Evolutionary conservation across 2,113 vertebrate genomes (phyloP), one percentile per base, ranked within the genome.

Genomic region (Mustelus asterias): DNA sequence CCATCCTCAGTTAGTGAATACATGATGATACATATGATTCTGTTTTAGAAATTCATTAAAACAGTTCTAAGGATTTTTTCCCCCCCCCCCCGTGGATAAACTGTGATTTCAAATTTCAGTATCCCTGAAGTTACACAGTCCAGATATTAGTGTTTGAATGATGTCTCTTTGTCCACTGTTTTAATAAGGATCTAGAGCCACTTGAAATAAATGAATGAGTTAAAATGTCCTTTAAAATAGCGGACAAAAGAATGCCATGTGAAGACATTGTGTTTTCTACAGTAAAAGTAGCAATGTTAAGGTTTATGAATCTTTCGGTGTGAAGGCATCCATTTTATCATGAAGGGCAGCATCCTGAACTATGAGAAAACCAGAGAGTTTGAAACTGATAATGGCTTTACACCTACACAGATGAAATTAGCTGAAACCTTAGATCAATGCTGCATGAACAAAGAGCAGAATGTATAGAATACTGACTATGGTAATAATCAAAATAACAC

Each of bases 401-500:
- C 18, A 54, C 13, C 69, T 76, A 54, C n/a, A 29, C 29, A 2
- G 65, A 22, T 70, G 44, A 72, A 69, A 29, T 48, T 94, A 69
- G 67, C 1, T 70, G 93, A 94, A 69, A n/a, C 7, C 13, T 92
- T 58, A 89, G 60, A 65, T 69, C 22, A 89, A 22, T 41, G 7
- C 92, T 63, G 93, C 93, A 95, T 44, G 18, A 95, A 70, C 37
- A 72, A 94, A 95, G 67, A 20, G 24, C 20, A 72, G 94, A 95
- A 29, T 16, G 14, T 72, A 48, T 29, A 72, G 94, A 72, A 95
- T 95, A 95, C 93, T 94, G 93, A 70, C 37, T 76, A 26, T 44
- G 94, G 94, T 95, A 72, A 94, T 94, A 94, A 72, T 95, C 41
- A 72, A 95, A 72, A 54, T 95, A 95, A 95, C 8, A 95, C 67